Conservation (phyloP, 2,113 vertebrate genomes). For the Brienomyrus longianalis region DNA sequence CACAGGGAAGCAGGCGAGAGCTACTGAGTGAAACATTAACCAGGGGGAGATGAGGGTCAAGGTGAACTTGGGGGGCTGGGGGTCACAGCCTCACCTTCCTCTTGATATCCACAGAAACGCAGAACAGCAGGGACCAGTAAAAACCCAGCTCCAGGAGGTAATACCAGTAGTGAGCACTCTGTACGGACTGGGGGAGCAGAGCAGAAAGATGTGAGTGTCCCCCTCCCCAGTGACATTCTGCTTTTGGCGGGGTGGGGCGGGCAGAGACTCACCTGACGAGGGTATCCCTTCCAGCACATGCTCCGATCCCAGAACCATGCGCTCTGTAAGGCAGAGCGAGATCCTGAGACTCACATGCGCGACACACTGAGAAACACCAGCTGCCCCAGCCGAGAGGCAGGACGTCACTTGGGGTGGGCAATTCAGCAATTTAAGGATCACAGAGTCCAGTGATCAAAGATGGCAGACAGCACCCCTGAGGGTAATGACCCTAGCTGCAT, state of each 20-base stretch:
- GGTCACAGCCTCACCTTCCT: slow-evolving; percentile 70
- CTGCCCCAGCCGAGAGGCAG: background rate
- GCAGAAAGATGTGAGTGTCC: background rate
- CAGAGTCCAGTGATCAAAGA: background rate
- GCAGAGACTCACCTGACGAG: slow-evolving; percentile 66
- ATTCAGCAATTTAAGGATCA: background rate
- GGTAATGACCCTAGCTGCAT: background rate
- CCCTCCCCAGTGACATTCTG: background rate
- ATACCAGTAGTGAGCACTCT: slow-evolving; percentile 72
- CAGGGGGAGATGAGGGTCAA: background rate
- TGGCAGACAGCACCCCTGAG: background rate
- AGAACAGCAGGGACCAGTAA: slow-evolving; percentile 77
- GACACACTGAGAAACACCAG: background rate
- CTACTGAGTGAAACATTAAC: background rate
- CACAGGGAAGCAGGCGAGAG: background rate
- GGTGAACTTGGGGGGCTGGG: background rate
- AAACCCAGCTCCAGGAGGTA: slow-evolving; percentile 85
- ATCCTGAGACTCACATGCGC: background rate
- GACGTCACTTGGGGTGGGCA: background rate
- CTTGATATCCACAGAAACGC: slow-evolving; percentile 78
- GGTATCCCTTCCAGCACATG: slow-evolving; percentile 80
- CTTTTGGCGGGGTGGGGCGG: background rate
- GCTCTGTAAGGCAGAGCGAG: slow-evolving; percentile 55
- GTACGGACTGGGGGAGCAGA: slow-evolving; percentile 60
- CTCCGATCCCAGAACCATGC: slow-evolving; percentile 80